A percentile compares a stretch with the other conserved stretches of the same genome.
phyloP scores from a whole-genome alignment of 2,888 invertebrate genomes.

The Drepanosiphum platanoidis region DNA sequence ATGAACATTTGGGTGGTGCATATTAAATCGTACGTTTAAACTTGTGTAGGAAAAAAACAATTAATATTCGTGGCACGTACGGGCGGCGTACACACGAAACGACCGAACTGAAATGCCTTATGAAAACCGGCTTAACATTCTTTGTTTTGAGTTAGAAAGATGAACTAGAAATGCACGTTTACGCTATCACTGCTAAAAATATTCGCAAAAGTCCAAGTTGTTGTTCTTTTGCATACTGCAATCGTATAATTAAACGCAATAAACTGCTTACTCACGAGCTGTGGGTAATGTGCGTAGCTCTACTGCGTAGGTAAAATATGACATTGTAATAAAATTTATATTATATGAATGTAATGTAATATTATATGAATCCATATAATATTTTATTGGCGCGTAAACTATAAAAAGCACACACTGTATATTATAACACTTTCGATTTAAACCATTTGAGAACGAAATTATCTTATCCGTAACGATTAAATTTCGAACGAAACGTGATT shows the following conservation, averaged over 20 bases:
- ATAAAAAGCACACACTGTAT: neutral
- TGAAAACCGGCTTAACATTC: conserved; percentile 47
- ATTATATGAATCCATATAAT: neutral
- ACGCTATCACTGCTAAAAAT: neutral
- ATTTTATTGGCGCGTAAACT: neutral
- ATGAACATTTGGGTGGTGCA: conserved; percentile 33
- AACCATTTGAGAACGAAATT: neutral
- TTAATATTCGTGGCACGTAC: conserved; percentile 44
- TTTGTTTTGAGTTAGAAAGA: conserved; percentile 20
- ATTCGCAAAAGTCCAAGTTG: neutral
- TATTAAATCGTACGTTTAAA: neutral
- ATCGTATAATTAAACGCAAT: no score
- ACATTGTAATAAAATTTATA: neutral
- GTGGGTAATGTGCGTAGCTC: neutral
- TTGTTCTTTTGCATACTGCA: neutral
- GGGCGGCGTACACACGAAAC: neutral
- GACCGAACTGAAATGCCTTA: conserved; percentile 2
- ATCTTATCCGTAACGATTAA: neutral
- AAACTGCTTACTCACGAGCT: no score
- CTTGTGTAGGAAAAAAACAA: neutral
- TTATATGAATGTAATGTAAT: neutral
- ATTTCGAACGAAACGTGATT: neutral
- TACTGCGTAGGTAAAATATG: neutral
- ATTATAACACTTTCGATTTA: neutral
- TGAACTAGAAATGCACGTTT: neutral